Percentiles rank a stretch among this genome's conserved stretches.
Conservation (phyloP, 2,113 vertebrate species). For the Labeo catla region DNA sequence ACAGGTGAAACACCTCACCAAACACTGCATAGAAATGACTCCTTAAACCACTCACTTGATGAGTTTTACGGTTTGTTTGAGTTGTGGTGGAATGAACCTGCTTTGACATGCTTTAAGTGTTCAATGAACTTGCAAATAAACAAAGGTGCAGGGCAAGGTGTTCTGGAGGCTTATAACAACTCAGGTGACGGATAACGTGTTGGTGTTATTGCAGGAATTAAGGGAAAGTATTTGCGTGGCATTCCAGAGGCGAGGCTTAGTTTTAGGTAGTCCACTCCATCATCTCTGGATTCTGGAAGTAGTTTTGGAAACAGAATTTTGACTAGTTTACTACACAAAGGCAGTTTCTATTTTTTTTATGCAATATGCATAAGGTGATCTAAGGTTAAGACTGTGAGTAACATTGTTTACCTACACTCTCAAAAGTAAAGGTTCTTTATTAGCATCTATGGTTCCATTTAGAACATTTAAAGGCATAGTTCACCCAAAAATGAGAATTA, state of each 20-base stretch:
- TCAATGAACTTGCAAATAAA: slow-evolving; percentile 10
- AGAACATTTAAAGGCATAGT: neutral
- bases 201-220: slow-evolving; percentile 4
- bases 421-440: neutral
- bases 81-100: neutral
- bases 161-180: neutral
- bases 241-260: neutral
- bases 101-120: slow-evolving; percentile 1
- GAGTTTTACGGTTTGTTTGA: neutral
- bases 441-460: neutral
- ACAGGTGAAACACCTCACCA: slow-evolving; percentile 75
- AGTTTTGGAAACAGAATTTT: neutral
- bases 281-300: neutral
- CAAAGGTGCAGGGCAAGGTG: neutral
- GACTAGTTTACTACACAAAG: neutral
- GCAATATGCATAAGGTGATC: neutral
- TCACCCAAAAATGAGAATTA: no score
- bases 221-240: neutral
- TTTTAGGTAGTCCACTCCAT: neutral
- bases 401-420: neutral
- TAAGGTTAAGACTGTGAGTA: neutral
- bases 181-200: neutral
- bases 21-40: neutral
- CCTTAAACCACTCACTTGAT: neutral
- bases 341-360: neutral